These are phyloP conservation scores for Alloscopus bannaensis DNA, from an alignment of 2,888 invertebrate species.

Conservation along the genomic window DNA sequence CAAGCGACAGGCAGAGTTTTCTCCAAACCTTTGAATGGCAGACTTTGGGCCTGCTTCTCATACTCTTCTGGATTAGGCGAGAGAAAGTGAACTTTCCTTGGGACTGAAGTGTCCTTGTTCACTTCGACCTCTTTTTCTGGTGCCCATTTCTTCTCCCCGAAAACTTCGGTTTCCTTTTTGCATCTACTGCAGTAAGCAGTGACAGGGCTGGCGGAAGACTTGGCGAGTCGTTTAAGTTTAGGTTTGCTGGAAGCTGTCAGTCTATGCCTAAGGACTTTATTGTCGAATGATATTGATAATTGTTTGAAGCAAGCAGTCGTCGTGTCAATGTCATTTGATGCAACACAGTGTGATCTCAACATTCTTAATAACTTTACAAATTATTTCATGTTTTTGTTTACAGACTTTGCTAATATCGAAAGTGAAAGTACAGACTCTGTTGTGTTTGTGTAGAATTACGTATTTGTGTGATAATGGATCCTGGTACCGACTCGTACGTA, in stretches of 20 bases:
- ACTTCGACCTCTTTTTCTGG: conserved; percentile 49
- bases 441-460: too few species aligned
- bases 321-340: conserved; percentile 25
- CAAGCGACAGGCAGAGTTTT: background rate
- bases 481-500: too few species aligned
- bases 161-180: conserved; percentile 32
- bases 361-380: conserved; percentile 12
- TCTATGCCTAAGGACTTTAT: conserved; percentile 23
- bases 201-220: background rate
- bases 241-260: conserved; percentile 33
- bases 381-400: background rate
- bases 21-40: background rate
- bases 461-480: too few species aligned
- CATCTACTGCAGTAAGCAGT: conserved; percentile 36
- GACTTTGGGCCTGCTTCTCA: conserved; percentile 24
- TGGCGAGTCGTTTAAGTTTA: conserved; percentile 37
- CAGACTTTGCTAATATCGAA: background rate
- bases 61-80: too few species aligned
- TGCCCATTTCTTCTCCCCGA: background rate
- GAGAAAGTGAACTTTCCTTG: conserved; percentile 36
- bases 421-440: conserved; percentile 37
- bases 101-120: conserved; percentile 24
- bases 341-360: conserved; percentile 18
- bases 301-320: conserved; percentile 30
- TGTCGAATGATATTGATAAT: conserved; percentile 43